Evolutionary conservation across 2,888 invertebrate genomes (phyloP).

Genomic region (Lasioglossum zephyrum): DNA sequence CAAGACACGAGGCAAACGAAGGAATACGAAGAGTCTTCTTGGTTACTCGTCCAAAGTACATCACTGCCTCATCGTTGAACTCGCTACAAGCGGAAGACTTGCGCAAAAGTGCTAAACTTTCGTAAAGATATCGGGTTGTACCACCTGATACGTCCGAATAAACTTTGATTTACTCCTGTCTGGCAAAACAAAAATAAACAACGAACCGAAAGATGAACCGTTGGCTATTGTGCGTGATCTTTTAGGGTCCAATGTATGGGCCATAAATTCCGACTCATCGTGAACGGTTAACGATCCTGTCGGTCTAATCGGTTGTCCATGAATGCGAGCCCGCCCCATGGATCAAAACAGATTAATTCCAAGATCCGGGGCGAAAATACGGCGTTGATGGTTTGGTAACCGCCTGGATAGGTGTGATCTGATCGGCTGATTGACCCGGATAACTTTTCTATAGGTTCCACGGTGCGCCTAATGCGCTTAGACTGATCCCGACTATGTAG

Average conservation of each 20-base stretch:
- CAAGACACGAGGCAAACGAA: neutral
- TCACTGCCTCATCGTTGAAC: no score
- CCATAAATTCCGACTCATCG: neutral
- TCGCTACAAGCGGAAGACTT: no score
- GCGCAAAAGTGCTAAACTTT: no score
- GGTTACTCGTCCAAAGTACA: no score
- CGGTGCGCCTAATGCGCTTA: slow-evolving; percentile 62
- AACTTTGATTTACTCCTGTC: neutral
- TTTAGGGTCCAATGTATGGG: neutral
- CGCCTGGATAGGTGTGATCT: slow-evolving; percentile 21
- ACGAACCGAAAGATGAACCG: neutral
- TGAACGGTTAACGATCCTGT: neutral
- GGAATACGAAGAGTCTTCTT: neutral
- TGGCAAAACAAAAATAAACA: neutral
- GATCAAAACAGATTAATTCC: slow-evolving; percentile 40
- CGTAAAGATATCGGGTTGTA: no score
- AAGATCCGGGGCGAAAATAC: slow-evolving; percentile 1
- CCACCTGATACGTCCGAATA: no score
- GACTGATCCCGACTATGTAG: slow-evolving; percentile 51
- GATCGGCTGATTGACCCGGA: slow-evolving; percentile 53
- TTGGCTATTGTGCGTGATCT: neutral
- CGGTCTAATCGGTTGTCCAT: neutral
- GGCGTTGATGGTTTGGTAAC: slow-evolving; percentile 28
- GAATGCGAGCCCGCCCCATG: neutral
- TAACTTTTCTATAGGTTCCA: slow-evolving; percentile 30